Evolutionary conservation across 2,113 vertebrate genomes (phyloP).

Genomic region (Catharus bicknelli): DNA sequence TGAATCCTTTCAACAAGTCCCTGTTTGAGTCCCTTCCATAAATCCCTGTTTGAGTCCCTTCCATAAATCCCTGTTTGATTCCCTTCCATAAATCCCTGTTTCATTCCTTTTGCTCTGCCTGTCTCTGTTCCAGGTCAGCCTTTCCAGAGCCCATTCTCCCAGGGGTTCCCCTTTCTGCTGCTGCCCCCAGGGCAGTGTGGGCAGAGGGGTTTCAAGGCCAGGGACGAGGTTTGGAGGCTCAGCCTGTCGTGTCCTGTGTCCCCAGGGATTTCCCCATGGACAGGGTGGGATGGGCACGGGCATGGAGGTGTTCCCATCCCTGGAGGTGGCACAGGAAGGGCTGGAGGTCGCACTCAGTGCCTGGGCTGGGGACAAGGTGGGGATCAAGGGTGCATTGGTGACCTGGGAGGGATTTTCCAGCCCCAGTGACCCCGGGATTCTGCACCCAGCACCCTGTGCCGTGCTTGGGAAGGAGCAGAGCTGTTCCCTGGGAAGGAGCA

Average conservation of each 20-base stretch:
- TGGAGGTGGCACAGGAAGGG: neutral
- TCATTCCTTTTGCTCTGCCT: too few species aligned
- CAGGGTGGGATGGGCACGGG: neutral
- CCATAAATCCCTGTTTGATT: too few species aligned
- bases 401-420: neutral
- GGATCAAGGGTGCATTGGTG: fast-evolving
- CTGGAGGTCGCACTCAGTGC: neutral
- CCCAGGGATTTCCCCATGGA: neutral
- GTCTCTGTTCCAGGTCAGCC: too few species aligned
- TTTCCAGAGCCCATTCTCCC: too few species aligned
- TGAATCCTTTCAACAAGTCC: too few species aligned
- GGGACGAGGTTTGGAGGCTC: neutral
- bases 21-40: too few species aligned
- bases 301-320: neutral
- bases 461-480: neutral
- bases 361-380: neutral
- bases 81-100: too few species aligned
- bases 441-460: neutral
- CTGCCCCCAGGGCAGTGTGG: neutral
- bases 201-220: neutral
- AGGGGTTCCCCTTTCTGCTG: neutral
- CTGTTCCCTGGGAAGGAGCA: neutral
- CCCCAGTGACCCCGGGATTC: fast-evolving
- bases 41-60: too few species aligned
- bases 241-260: neutral